Base-by-base conservation (phyloP, 1,140 invertebrate species). In the Aphidius gifuensis region DNA sequence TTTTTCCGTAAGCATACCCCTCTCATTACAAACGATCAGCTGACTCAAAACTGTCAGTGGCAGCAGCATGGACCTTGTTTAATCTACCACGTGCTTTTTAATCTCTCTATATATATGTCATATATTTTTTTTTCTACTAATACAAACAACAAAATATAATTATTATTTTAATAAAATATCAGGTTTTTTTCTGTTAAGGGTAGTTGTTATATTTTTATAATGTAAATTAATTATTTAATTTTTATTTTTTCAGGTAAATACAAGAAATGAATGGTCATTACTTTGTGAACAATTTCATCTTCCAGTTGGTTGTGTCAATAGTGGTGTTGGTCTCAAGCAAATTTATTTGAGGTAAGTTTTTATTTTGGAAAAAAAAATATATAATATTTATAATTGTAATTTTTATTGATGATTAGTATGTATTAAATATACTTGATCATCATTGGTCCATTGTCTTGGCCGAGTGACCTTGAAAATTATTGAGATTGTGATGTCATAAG, bases 291-390 rank as follows among this genome's bases (percentile, higher is more conserved):
- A 90, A 60, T 86, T 96, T 75, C 84, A 88, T 64, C 74, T 96
- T 23, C 90, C 92, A 32, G 84, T 85, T 71, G 87, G 86, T 62
- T 94, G 92, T 78, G 86, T 93, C 16, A 96, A 96, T 83, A 91
- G 90, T 58, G 88, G 89, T 56, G 89, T 94, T 48, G 89, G 91
- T 57, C 83, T 97, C 40, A 93, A 95, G 76, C 89, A 92, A 78
- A 90, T 96, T 68, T 97, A 96, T 78, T 85, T 93, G 63, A 89
- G 92, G 84, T 93, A 85, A 86, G 83, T 86, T 44, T 49, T 57
- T 58, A 46, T 45, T 53, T 6, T 44, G 32, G 32, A 63, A 46
- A 42, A 60, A 46, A 23, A 47, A 58, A 45, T 38, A 48, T 47
- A 8, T 1, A 58, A 47, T 4, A 44, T 7, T 16, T 16, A 16